Evolutionary conservation across 2,113 vertebrate species (phyloP).

Genomic region (Ramphastos sulfuratus): DNA sequence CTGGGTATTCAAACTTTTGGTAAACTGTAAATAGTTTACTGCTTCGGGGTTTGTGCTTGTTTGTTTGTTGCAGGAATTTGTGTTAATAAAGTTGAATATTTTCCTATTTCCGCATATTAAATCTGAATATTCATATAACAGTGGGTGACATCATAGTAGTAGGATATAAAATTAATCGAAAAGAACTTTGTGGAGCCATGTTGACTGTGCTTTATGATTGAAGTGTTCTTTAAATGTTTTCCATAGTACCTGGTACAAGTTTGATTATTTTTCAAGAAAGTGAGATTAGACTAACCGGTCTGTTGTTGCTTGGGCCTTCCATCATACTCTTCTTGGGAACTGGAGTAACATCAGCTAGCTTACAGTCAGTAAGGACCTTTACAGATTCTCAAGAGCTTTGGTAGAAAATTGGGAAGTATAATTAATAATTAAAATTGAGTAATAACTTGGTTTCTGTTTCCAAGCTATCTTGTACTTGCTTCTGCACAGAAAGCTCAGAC

Average conservation of each 20-base stretch:
- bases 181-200: background rate
- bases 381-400: background rate
- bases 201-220: background rate
- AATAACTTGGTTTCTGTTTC: background rate
- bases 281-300: background rate
- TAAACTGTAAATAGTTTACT: too few species aligned
- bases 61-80: too few species aligned
- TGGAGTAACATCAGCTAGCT: background rate
- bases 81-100: too few species aligned
- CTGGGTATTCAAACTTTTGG: too few species aligned
- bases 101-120: too few species aligned
- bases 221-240: background rate
- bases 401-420: background rate
- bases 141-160: background rate
- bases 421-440: background rate
- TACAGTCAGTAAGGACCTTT: background rate
- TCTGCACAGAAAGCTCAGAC: background rate
- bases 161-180: background rate
- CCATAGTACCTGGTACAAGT: background rate
- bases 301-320: background rate
- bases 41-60: too few species aligned
- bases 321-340: background rate
- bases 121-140: too few species aligned
- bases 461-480: background rate
- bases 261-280: background rate